Base-by-base conservation (phyloP, 2,888 invertebrate species). In the Nomada fabriciana region DNA sequence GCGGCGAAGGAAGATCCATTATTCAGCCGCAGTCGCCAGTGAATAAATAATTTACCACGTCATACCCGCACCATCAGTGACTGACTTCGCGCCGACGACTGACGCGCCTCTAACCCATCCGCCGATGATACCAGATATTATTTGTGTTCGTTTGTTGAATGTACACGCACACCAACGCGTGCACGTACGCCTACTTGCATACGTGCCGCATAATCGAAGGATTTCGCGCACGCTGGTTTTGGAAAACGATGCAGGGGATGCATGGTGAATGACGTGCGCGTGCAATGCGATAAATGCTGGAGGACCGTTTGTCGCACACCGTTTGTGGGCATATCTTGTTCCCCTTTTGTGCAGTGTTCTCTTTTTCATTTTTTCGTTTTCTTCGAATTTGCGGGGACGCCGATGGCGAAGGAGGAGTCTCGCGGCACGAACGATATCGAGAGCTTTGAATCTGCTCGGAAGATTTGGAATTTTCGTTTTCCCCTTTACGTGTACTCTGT, bases 41-140 rank as follows among this genome's bases (percentile, higher is more conserved):
- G 92, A 92, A 92, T 92, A 91, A 92, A 92, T 92, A 92, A 92
- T 92, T 91, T 90, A 91, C 90, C 86, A 86, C 89, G 90, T 90
- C 91, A 91, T 90, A 90, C 86, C 89, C 83, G 84, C 86, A 85
- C 87, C 89, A 90, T 90, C 89, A 87, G 82, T 70, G 85, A 88
- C 87, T 85, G 88, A 88, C 85, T 88, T 86, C 80, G 86, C 88
- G 60, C 82, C 76, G 79, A 43, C 20, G 85, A 74, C 82, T 29
- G 63, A 64, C 83, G 10, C 71, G 67, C 55, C 82, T 80, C 36
- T 36, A 72, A 73, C 72, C 61, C 72, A 60, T 50, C 81, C 68
- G 59, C 75, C 68, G 75, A 76, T 76, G 71, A 80, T 71, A 80
- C 80, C 15, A 72, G 71, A 79, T 72, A 79, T 72, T 59, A 79